Evolutionary conservation across 2,797 vertebrate species (phyloP), one percentile per base, ranked within the genome.

Genomic region (Anisognathus igniventris): DNA sequence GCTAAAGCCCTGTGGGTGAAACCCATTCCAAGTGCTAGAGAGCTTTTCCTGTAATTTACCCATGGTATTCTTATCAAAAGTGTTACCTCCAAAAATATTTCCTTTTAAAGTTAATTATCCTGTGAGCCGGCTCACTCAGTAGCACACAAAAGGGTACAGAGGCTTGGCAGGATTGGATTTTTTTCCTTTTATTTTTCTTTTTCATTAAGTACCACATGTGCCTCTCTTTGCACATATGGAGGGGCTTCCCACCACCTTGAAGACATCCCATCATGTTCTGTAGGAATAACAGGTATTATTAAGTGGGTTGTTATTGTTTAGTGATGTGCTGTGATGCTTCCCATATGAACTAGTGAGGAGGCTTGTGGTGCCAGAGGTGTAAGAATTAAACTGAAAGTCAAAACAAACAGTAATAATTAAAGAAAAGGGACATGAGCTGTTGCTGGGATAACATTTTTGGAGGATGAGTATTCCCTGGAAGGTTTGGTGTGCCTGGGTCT

Each of bases 31-130:
- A 54, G 84, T 96, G 40, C 66, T 48, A 90, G 72, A 89, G 72
- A 76, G 62, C 82, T 80, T 93, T 96, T 93, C 93, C 88, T 96
- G 73, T 93, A 57, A 92, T 82, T 95, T 91, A 89, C 76, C 68
- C 68, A 23, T 37, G 30, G 42, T 88, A 82, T 75, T 89, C 75
- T 91, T 96, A 92, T 70, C 86, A 93, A 80, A 85, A 94, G 50
- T 39, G 76, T 95, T 94, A 62, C 87, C 64, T 94, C 84, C 50
- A 80, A 61, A 96, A 92, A 66, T 57, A 53, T 79, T 95, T 95
- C 87, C 93, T 94, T 95, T 87, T 67, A 71, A 78, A 19, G 20
- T 89, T 94, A 93, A 94, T 95, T 93, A 84, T 89, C 19, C 68
- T 73, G 86, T 75, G 81, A 87, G 74, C 79, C 0, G 0, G n/a